These are phyloP conservation scores for Artibeus jamaicensis DNA, from an alignment of 2,797 vertebrate species.

Conservation along the genomic window DNA sequence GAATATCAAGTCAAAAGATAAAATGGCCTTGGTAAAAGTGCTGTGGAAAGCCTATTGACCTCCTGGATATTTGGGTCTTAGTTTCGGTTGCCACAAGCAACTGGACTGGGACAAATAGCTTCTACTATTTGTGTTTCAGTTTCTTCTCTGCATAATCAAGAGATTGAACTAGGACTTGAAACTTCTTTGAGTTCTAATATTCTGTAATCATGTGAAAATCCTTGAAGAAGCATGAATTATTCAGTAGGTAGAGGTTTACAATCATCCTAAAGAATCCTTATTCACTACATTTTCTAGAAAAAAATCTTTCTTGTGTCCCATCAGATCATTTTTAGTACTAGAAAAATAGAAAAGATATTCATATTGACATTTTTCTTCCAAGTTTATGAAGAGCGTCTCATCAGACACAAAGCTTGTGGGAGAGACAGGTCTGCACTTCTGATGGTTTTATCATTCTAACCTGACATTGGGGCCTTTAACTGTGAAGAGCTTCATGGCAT, in stretches of 20 bases:
- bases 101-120: neutral
- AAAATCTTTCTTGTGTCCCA: neutral
- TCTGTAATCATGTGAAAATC: neutral
- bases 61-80: neutral
- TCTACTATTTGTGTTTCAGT: neutral
- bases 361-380: constrained; percentile 49
- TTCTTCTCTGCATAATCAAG: neutral
- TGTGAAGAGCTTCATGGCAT: constrained; percentile 35
- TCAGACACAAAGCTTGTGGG: constrained; percentile 21
- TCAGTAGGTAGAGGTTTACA: constrained; percentile 27
- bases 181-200: constrained; percentile 5
- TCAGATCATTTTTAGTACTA: constrained; percentile 45
- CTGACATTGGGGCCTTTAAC: constrained; percentile 54
- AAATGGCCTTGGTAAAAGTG: neutral
- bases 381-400: neutral
- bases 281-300: constrained; percentile 12
- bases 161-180: neutral
- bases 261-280: constrained; percentile 23
- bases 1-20: neutral
- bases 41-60: neutral
- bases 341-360: constrained; percentile 35
- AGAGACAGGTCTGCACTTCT: constrained; percentile 38
- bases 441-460: constrained; percentile 54
- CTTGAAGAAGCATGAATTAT: constrained; percentile 45
- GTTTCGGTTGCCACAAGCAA: neutral